Conservation (phyloP, 2,113 vertebrate genomes). For the Cephalopterus ornatus region DNA sequence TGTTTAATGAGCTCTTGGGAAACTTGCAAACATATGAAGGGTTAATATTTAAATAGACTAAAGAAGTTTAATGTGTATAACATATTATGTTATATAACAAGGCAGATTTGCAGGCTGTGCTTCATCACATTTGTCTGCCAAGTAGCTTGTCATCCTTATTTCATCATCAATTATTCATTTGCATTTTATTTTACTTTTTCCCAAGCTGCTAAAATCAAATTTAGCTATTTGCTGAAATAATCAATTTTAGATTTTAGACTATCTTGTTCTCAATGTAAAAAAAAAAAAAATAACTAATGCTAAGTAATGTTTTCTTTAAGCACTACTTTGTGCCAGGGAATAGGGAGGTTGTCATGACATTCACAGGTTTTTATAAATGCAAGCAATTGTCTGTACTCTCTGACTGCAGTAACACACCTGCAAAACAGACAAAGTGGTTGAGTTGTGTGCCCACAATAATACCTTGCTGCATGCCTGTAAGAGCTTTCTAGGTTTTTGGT, state of each 20-base stretch:
- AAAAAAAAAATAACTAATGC: not conserved
- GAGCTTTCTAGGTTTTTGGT: not conserved
- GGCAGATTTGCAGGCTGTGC: not conserved
- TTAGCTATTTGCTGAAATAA: not conserved
- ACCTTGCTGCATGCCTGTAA: not conserved
- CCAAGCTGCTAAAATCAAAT: not conserved
- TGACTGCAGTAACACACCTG: not conserved
- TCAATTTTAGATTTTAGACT: not conserved
- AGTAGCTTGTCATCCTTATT: not conserved
- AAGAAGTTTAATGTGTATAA: not conserved
- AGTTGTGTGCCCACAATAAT: not conserved
- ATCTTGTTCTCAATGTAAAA: not conserved
- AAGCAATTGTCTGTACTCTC: not conserved
- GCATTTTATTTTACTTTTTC: slow-evolving; percentile 1
- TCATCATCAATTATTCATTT: not conserved
- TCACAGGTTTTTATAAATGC: not conserved
- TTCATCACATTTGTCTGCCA: not conserved
- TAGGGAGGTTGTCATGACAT: not conserved
- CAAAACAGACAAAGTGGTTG: not conserved
- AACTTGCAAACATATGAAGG: not conserved
- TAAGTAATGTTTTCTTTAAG: not conserved
- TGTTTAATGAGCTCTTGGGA: not conserved
- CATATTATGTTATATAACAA: not conserved
- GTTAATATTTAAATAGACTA: slow-evolving; percentile 45
- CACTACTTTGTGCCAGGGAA: not conserved